Base-by-base conservation (phyloP, 2,888 invertebrate genomes). In the Scaptodrosophila latifasciaeformis region DNA sequence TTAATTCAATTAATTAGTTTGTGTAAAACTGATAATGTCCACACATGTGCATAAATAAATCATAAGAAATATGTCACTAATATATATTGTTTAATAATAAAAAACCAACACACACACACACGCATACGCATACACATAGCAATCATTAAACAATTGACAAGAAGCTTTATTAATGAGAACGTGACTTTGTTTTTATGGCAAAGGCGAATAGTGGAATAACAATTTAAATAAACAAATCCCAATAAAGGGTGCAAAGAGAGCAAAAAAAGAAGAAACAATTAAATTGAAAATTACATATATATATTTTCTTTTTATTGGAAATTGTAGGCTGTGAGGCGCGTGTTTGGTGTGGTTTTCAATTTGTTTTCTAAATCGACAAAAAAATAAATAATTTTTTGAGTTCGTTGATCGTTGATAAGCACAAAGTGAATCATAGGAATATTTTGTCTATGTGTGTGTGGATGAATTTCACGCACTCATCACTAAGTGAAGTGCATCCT, bases 161-260 rank as follows among this genome's bases (percentile, higher is more conserved):
- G 39, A 5, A 10, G 7, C 2, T 39, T 39, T 37, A 7, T 59
- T 67, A 75, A 65, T 67, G 58, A 61, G 76, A 75, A 75, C 74
- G 78, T 75, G 74, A 75, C 76, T 78, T 70, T 61, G 51, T 58
- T 67, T 67, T 67, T 60, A 74, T 69, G 67, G 51, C 34, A 54
- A 49, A 29, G 30, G 48, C 60, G 69, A 71, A 69, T 61, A 66
- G n/a, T 27, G 37, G 10, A 44, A 9, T 34, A 39, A 12, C 43
- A 30, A 45, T 50, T 30, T 17, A 57, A 39, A 46, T 42, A 43
- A 43, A 29, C 21, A 30, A 37, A 37, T 17, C n/a, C n/a, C n/a
- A n/a, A n/a, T n/a, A n/a, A n/a, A n/a, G n/a, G n/a, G n/a, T n/a
- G n/a, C n/a, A n/a, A n/a, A n/a, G n/a, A n/a, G n/a, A n/a, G n/a